These are phyloP conservation scores for Dicrostonyx torquatus DNA, from an alignment of 2,797 vertebrate species.

Conservation along the genomic window DNA sequence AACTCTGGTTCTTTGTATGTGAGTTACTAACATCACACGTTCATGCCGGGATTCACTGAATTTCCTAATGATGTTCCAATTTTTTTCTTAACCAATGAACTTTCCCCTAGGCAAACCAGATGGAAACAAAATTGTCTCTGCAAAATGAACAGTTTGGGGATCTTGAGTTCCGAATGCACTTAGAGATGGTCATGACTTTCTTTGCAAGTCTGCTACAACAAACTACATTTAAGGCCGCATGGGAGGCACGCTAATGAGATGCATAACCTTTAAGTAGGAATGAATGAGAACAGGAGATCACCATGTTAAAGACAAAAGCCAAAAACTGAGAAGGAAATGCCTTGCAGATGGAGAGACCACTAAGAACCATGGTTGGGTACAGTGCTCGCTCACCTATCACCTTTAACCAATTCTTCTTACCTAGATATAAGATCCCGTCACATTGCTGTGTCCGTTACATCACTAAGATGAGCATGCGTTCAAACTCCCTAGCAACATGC, in stretches of 20 bases:
- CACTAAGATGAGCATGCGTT: conserved; percentile 21
- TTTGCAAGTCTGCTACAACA: conserved; percentile 41
- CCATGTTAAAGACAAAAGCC: conserved; percentile 17
- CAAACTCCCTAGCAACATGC: background rate
- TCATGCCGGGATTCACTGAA: conserved; percentile 28
- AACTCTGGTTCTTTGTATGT: conserved; percentile 24
- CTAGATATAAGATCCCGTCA: background rate
- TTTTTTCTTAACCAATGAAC: conserved; percentile 64
- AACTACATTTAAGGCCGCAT: background rate
- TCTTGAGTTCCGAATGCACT: conserved; percentile 70
- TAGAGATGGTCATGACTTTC: conserved; percentile 67
- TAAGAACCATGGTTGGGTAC: background rate
- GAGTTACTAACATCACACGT: conserved; percentile 53
- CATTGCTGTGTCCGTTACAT: background rate
- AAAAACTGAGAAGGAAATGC: conserved; percentile 19
- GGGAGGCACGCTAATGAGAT: conserved; percentile 61
- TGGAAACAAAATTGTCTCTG: conserved; percentile 69
- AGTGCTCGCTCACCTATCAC: background rate
- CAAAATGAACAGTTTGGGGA: conserved; percentile 74
- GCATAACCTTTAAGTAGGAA: conserved; percentile 61
- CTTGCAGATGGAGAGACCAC: background rate
- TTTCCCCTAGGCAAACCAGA: conserved; percentile 76
- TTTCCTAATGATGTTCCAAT: conserved; percentile 66
- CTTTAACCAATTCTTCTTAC: background rate
- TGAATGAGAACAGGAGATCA: conserved; percentile 57